Percentiles rank a stretch among this genome's conserved stretches.
These are phyloP conservation scores for Lytechinus pictus DNA, from an alignment of 35 echinoderm and acorn worm species.

Conservation along the genomic window DNA sequence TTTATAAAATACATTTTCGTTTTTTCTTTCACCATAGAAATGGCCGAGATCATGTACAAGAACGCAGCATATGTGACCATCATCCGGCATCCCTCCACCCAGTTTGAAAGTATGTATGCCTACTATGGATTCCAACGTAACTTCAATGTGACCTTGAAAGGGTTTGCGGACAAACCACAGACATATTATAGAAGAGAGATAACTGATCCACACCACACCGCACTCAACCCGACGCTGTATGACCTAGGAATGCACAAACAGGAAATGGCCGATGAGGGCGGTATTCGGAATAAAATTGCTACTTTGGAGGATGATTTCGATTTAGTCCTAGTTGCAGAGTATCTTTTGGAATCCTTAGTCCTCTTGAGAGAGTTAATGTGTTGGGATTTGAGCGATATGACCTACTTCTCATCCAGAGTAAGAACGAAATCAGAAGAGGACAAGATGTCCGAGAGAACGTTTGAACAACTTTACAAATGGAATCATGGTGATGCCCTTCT, in stretches of 20 bases:
- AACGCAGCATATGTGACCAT: constrained; percentile 73
- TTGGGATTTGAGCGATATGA: constrained; percentile 76
- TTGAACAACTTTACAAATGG: constrained; percentile 59
- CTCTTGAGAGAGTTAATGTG: constrained; percentile 81
- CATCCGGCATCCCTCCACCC: constrained; percentile 75
- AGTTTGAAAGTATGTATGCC: constrained; percentile 86
- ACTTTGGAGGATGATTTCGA: constrained; percentile 63
- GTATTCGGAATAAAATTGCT: constrained; percentile 59
- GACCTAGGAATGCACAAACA: constrained; percentile 60
- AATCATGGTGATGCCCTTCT: constrained; percentile 81
- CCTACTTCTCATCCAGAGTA: constrained; percentile 67
- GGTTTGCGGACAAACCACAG: constrained; percentile 52
- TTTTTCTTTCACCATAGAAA: constrained; percentile 51
- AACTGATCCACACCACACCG: background rate
- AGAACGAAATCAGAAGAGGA: constrained; percentile 62
- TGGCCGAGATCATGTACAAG: constrained; percentile 66
- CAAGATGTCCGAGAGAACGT: constrained; percentile 43
- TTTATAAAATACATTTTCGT: no score
- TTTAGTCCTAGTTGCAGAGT: constrained; percentile 82
- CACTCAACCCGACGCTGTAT: constrained; percentile 73
- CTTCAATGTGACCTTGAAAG: constrained; percentile 27
- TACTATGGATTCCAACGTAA: constrained; percentile 63
- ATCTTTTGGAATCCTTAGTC: constrained; percentile 69
- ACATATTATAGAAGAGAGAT: background rate
- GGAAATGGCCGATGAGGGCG: constrained; percentile 7